phyloP scores from a whole-genome alignment of 2,797 vertebrate genomes.

The Selene dorsalis region DNA sequence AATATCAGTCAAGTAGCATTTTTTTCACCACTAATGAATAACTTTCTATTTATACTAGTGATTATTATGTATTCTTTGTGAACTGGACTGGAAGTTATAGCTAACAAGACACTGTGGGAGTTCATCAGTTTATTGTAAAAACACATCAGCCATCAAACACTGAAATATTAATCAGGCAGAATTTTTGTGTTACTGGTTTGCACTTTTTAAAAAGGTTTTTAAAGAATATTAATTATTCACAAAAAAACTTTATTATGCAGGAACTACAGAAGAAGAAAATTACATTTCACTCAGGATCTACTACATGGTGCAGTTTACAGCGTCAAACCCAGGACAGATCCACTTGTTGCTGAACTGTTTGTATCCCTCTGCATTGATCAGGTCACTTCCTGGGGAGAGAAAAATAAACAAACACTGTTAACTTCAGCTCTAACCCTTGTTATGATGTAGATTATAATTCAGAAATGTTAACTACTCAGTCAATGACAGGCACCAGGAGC shows the following conservation, averaged over 20 bases:
- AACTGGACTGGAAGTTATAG: not conserved
- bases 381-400: conserved; percentile 61
- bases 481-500: not conserved
- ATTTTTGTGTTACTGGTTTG: not conserved
- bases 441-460: too few species aligned
- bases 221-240: not conserved
- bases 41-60: not conserved
- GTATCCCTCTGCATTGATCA: conserved; percentile 66
- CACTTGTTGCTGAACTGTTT: conserved; percentile 77
- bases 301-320: conserved; percentile 51
- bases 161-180: not conserved
- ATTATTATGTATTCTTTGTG: not conserved
- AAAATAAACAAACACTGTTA: not conserved
- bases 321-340: conserved; percentile 71
- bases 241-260: not conserved
- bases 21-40: not conserved
- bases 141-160: not conserved
- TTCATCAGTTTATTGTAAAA: not conserved
- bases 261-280: not conserved
- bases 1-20: not conserved
- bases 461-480: not conserved
- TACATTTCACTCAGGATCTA: not conserved
- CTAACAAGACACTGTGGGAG: not conserved
- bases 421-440: not conserved
- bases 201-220: not conserved